Base-by-base conservation (phyloP, 2,113 vertebrate genomes). In the Dasyornis broadbenti region DNA sequence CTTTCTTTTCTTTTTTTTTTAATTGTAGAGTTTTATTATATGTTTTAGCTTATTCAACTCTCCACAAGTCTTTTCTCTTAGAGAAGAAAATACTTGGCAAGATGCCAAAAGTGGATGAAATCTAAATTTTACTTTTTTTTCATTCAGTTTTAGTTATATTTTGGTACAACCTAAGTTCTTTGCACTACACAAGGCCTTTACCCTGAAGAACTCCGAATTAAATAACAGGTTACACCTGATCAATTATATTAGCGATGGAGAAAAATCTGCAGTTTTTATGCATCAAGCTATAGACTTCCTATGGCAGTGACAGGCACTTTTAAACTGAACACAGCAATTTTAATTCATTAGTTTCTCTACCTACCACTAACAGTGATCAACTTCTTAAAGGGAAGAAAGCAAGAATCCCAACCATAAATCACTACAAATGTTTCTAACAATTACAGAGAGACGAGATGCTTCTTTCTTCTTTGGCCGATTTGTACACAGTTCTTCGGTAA, bases 381-480 rank as follows among this genome's bases (percentile, higher is more conserved):
- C 7, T 59, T 57, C 31, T 52, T 57, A 53, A 39, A 59, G 13
- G 6, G 42, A 44, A 4, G 2, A 69, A 82, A 49, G 12, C 12
- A 50, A 49, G 33, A 69, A n/a, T n/a, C 13, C 72, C 22, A 49
- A 54, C 15, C 31, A n/a, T 6, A 35, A 82, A 45, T 31, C 45
- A 65, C 17, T 24, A 50, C 9, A 2, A 13, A 14, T 40, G 6
- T 44, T 89, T 65, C n/a, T 56, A 39, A 17, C 1, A 31, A 9
- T 31, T 50, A 42, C 31, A 50, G 33, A 35, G 70, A 42, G 11
- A 40, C 0, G 0, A 6, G 39, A 59, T 15, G 15, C 31, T 59
- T 76, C 69, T 50, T 3, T 50, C 54, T 22, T 24, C 66, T 39
- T 79, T n/a, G 42, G 16, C 12, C 71, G 31, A 63, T 57, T 31